phyloP scores from a whole-genome alignment of 2,797 vertebrate genomes.

The Emydoidea blandingii region DNA sequence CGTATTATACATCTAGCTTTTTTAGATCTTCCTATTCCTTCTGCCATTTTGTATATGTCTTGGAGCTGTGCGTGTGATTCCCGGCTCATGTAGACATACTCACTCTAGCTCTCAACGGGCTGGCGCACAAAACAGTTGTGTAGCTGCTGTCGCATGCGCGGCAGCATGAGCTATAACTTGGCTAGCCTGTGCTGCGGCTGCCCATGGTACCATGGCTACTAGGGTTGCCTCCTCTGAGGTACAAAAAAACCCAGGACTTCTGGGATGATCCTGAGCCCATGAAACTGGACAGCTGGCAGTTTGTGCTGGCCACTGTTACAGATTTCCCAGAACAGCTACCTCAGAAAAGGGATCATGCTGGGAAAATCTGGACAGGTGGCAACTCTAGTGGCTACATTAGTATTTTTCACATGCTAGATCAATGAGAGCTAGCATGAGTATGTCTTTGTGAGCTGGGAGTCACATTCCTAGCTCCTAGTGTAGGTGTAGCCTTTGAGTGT shows the following conservation, averaged over 20 bases:
- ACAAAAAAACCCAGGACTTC: neutral
- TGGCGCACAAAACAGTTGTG: too few relatives aligned
- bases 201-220: neutral
- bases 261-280: neutral
- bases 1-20: too few relatives aligned
- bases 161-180: too few relatives aligned
- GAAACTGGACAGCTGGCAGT: neutral
- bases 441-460: neutral
- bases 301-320: neutral
- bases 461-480: neutral
- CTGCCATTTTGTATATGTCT: neutral
- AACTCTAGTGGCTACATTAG: neutral
- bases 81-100: neutral
- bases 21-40: neutral
- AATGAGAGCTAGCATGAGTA: too few relatives aligned
- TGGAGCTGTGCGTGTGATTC: neutral
- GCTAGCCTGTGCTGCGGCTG: neutral
- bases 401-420: too few relatives aligned
- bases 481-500: rapidly evolving
- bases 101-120: neutral
- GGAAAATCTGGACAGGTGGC: neutral
- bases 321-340: neutral
- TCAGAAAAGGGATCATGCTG: neutral
- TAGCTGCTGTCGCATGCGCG: too few relatives aligned
- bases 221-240: neutral